These are phyloP conservation scores for Drosophila neotestacea DNA, from an alignment of 2,888 invertebrate genomes.

Conservation along the genomic window DNA sequence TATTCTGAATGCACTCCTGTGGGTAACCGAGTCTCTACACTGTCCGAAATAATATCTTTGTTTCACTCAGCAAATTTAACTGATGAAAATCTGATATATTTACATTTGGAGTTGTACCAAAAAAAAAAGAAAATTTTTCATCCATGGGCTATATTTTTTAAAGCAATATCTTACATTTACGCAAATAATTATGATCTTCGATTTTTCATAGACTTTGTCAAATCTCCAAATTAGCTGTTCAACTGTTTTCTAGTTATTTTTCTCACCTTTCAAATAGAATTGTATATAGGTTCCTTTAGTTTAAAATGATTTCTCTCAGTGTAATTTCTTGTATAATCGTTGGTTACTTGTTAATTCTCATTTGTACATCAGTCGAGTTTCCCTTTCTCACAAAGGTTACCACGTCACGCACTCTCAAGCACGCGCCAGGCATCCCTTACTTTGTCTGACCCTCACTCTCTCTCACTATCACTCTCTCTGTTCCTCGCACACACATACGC, in stretches of 20 bases:
- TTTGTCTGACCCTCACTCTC: constrained; percentile 13
- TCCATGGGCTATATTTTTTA: too few species aligned
- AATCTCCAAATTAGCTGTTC: too few species aligned
- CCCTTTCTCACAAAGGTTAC: constrained; percentile 50
- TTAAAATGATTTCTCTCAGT: constrained; percentile 28
- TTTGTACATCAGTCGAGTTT: constrained; percentile 55
- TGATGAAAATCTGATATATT: background rate
- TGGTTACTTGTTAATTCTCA: constrained; percentile 55
- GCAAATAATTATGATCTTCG: too few species aligned
- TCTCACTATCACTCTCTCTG: background rate
- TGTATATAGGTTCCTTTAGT: too few species aligned
- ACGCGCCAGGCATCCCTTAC: constrained; percentile 55
- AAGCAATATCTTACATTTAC: too few species aligned
- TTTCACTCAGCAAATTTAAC: background rate
- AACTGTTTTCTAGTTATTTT: too few species aligned
- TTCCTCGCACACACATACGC: background rate
- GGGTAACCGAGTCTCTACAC: constrained; percentile 49
- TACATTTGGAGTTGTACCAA: background rate
- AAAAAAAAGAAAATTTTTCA: too few species aligned
- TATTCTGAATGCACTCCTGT: constrained; percentile 61
- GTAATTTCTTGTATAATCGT: constrained; percentile 38
- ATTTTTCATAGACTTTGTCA: too few species aligned
- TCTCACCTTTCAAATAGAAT: too few species aligned
- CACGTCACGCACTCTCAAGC: constrained; percentile 71
- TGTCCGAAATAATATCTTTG: constrained; percentile 25